These are phyloP conservation scores for Lycophotia porphyrea DNA, from an alignment of 2,888 invertebrate species.

Conservation along the genomic window DNA sequence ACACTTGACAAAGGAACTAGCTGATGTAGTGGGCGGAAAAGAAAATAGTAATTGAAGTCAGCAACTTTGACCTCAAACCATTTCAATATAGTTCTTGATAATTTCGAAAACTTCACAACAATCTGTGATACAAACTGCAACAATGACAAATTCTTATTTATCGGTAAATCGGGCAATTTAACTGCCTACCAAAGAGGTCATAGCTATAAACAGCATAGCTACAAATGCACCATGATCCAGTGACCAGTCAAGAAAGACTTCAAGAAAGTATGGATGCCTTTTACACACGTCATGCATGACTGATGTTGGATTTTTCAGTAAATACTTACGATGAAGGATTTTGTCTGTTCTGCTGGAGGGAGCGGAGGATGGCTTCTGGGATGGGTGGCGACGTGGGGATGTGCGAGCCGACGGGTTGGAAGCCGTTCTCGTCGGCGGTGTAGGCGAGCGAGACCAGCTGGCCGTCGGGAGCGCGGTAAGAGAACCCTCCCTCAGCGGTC, in stretches of 20 bases:
- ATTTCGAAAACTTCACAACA: neutral
- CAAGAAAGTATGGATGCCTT: neutral
- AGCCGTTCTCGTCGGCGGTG: constrained; percentile 93
- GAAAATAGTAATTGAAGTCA: neutral
- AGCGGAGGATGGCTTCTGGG: constrained; percentile 89
- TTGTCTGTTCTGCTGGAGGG: constrained; percentile 81
- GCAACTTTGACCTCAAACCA: neutral
- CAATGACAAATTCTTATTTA: neutral
- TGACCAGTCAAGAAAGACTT: neutral
- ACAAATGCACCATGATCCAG: neutral
- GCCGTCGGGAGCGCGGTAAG: constrained; percentile 92
- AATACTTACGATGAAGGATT: constrained; percentile 79
- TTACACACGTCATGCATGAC: too few relatives aligned
- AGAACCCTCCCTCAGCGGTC: constrained; percentile 91
- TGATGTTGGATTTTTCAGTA: neutral
- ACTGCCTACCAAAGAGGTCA: neutral
- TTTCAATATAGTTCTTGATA: neutral
- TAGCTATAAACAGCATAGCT: neutral
- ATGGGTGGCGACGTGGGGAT: constrained; percentile 90
- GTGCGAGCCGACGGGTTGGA: constrained; percentile 90
- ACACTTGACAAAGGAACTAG: constrained; percentile 10
- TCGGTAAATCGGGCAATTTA: neutral
- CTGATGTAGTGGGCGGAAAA: neutral
- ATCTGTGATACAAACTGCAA: too few relatives aligned
- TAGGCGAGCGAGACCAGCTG: constrained; percentile 91